phyloP scores from a whole-genome alignment of 2,113 vertebrate species.

The Pachycephala philippinensis region DNA sequence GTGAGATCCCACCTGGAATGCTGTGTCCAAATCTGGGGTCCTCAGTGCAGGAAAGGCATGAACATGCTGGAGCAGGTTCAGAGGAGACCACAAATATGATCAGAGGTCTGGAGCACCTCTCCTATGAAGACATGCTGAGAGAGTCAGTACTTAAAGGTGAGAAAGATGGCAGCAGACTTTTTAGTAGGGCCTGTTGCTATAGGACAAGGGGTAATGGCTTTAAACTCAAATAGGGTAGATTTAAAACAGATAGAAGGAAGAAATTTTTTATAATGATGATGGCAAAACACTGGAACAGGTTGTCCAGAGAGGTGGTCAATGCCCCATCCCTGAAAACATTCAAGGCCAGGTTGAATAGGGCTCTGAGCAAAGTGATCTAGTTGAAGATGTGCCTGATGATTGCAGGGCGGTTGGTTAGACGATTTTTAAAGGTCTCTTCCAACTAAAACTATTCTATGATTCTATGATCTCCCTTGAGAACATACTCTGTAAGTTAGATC shows the following conservation, averaged over 20 bases:
- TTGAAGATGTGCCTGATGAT: not conserved
- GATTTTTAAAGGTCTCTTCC: not conserved
- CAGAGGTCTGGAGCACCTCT: not conserved
- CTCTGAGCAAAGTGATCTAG: not conserved
- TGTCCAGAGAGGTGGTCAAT: not conserved
- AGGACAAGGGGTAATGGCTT: not conserved
- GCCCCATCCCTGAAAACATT: not conserved
- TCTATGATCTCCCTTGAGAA: not conserved
- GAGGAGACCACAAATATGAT: not conserved
- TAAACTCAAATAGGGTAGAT: not conserved
- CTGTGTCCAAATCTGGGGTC: not conserved
- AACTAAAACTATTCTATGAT: not conserved
- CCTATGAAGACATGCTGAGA: fast-evolving
- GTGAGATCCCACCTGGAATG: not conserved
- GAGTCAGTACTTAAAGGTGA: not conserved
- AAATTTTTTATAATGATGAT: not conserved
- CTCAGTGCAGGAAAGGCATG: not conserved
- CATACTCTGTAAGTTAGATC: not conserved
- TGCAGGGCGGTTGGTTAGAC: not conserved
- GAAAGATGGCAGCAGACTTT: not conserved
- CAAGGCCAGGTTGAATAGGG: not conserved
- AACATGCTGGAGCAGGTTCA: not conserved
- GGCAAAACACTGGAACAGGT: not conserved
- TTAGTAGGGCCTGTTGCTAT: not conserved
- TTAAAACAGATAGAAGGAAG: not conserved